A percentile compares a stretch with the other conserved stretches of the same genome.
These are phyloP conservation scores for Cotesia congregata DNA, from an alignment of 2,888 invertebrate genomes.

Conservation along the genomic window DNA sequence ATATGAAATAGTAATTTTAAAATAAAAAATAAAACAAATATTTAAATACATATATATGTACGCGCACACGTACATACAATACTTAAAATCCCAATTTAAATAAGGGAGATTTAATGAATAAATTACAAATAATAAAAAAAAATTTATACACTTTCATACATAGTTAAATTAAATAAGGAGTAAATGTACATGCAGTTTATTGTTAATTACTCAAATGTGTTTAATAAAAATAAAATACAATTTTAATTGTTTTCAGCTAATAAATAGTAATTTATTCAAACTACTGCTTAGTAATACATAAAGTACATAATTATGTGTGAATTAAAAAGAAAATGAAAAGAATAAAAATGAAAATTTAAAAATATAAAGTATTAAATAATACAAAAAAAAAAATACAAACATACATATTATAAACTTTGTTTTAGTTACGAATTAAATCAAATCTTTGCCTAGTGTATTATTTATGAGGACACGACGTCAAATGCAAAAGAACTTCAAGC, in stretches of 20 bases:
- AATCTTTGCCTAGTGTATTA: background rate
- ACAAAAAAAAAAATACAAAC: constrained; percentile 2
- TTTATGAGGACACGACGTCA: constrained; percentile 15
- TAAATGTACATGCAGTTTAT: background rate
- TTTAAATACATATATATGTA: constrained; percentile 28
- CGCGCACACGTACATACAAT: constrained; percentile 19
- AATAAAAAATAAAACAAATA: constrained; percentile 7
- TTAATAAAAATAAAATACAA: background rate
- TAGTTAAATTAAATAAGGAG: background rate
- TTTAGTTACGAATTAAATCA: background rate
- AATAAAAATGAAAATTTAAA: background rate
- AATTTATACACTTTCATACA: background rate
- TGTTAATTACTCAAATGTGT: background rate
- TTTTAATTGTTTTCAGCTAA: background rate
- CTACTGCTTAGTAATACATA: background rate
- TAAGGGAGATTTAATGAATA: background rate
- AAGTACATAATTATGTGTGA: background rate
- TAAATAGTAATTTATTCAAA: background rate
- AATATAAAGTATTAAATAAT: background rate
- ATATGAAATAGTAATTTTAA: constrained; percentile 54
- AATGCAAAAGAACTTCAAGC: constrained; percentile 40
- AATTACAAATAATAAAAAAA: constrained; percentile 1
- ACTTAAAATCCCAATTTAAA: background rate
- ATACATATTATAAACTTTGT: background rate
- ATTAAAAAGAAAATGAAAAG: background rate